Conservation (phyloP, 2,797 vertebrate species). For the Dromococcyx pavoninus region DNA sequence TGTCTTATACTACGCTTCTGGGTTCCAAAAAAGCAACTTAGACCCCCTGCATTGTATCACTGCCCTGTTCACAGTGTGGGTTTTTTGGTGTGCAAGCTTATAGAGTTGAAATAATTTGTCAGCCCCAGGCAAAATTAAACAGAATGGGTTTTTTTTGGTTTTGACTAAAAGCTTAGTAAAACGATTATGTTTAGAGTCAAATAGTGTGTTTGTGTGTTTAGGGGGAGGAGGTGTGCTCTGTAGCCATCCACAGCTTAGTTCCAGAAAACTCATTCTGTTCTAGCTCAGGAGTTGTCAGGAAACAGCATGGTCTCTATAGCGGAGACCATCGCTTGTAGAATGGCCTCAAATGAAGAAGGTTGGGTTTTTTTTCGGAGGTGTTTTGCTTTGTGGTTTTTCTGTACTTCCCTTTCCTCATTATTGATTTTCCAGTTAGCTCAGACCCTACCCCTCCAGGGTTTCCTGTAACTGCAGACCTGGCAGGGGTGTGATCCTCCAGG, state of each 20-base stretch:
- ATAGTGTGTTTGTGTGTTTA: not conserved
- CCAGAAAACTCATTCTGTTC: not conserved
- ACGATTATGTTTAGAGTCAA: not conserved
- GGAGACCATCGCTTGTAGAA: rapidly evolving
- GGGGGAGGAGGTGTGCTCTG: not conserved
- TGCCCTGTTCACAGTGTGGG: not conserved
- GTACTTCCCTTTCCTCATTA: not conserved
- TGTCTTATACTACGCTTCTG: not conserved
- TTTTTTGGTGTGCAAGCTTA: not conserved
- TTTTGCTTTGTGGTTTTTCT: not conserved
- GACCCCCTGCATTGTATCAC: not conserved
- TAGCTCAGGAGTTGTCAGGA: not conserved
- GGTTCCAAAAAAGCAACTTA: not conserved
- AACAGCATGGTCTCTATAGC: not conserved
- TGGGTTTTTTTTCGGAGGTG: not conserved
- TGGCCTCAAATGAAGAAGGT: not conserved
- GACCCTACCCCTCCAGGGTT: not conserved
- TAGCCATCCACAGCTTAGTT: not conserved
- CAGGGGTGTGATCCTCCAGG: not conserved
- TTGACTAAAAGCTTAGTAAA: not conserved
- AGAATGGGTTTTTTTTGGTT: not conserved
- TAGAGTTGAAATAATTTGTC: not conserved
- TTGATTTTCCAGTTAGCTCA: not conserved
- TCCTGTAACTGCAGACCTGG: not conserved
- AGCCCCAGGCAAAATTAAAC: not conserved